Conservation (phyloP, 2,888 invertebrate species). For the Ophion obscuratus region DNA sequence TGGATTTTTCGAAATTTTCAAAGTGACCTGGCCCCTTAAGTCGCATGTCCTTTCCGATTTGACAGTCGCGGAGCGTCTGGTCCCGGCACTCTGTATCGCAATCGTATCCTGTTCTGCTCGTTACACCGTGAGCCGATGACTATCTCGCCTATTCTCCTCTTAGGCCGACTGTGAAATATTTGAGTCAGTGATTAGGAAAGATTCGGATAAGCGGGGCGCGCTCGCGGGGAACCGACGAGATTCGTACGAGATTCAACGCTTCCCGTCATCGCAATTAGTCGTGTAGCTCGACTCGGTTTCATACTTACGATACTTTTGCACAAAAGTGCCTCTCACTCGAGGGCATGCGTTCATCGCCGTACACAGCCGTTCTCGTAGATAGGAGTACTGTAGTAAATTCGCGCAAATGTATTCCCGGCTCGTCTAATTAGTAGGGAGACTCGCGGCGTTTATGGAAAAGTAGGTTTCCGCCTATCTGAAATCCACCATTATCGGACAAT, state of each 20-base stretch:
- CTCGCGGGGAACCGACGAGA: slow-evolving; percentile 49
- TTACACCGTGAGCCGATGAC: slow-evolving; percentile 57
- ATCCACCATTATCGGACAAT: slow-evolving; percentile 79
- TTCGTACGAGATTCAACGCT: slow-evolving; percentile 61
- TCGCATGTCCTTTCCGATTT: not conserved
- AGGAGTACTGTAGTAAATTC: slow-evolving; percentile 1
- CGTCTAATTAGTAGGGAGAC: slow-evolving; percentile 72
- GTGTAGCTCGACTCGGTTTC: slow-evolving; percentile 45
- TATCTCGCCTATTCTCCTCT: slow-evolving; percentile 58
- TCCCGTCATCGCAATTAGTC: slow-evolving; percentile 68
- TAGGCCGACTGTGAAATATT: slow-evolving; percentile 64
- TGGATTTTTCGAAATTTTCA: no score
- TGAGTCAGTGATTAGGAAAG: slow-evolving; percentile 67
- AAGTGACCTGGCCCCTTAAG: no score
- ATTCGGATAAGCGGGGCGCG: slow-evolving; percentile 60
- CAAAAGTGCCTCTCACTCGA: slow-evolving; percentile 41
- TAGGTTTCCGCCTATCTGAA: slow-evolving; percentile 81
- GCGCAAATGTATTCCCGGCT: slow-evolving; percentile 38
- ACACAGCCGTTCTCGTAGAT: not conserved
- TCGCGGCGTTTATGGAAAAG: slow-evolving; percentile 78
- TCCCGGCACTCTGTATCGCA: slow-evolving; percentile 47
- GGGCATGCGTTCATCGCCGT: slow-evolving; percentile 31
- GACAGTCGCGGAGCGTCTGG: slow-evolving; percentile 2
- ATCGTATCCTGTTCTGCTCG: slow-evolving; percentile 51
- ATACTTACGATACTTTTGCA: slow-evolving; percentile 31